Conservation (phyloP, 2,797 vertebrate species). For the Cygnus olor region DNA sequence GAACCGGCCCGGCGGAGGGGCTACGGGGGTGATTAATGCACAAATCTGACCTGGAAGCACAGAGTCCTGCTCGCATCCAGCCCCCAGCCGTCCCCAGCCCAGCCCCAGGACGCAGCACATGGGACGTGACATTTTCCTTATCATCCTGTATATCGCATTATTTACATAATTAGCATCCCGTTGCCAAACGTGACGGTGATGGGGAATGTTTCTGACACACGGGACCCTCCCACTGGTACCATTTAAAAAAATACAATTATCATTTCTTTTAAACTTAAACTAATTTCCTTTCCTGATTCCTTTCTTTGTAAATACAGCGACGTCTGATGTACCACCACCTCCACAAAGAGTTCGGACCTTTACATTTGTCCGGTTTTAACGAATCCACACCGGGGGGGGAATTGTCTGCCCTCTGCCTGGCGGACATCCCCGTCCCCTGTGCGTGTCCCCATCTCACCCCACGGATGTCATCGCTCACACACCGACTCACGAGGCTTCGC, state of each 20-base stretch:
- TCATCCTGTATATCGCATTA: background rate
- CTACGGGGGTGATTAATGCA: background rate
- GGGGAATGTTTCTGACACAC: background rate
- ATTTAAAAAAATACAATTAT: slow-evolving; percentile 58
- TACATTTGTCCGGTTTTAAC: background rate
- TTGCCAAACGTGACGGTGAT: background rate
- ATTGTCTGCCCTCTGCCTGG: background rate
- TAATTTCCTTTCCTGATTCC: slow-evolving; percentile 44
- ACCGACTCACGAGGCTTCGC: background rate
- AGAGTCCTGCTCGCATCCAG: background rate
- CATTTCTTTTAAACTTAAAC: background rate
- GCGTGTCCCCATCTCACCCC: background rate
- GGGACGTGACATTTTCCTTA: background rate
- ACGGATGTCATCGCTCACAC: rapidly evolving
- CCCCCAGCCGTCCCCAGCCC: background rate
- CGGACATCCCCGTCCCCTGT: rapidly evolving
- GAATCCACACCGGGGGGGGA: background rate
- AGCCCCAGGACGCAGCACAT: background rate
- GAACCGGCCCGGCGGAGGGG: rapidly evolving
- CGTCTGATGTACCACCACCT: background rate
- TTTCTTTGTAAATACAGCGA: slow-evolving; percentile 54
- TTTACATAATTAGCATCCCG: background rate
- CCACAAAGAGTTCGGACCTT: slow-evolving; percentile 64
- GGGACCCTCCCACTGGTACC: slow-evolving; percentile 44
- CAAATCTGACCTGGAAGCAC: background rate